Evolutionary conservation across 92 coral and sea anemone genomes (phyloP).

Genomic region (Porites divaricata): DNA sequence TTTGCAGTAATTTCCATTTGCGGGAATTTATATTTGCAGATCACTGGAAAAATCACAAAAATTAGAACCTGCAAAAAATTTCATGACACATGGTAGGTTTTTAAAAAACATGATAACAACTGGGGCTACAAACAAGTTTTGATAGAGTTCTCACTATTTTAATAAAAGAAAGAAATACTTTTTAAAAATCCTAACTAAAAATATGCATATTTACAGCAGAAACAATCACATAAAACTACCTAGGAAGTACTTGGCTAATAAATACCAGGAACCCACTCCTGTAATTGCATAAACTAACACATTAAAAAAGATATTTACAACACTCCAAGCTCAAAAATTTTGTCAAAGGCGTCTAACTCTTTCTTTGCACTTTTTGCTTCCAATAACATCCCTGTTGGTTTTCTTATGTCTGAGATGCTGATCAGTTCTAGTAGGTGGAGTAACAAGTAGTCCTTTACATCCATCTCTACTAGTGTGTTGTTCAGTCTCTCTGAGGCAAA

Average conservation of each 20-base stretch:
- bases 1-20: too few species aligned
- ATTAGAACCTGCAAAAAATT: too few species aligned
- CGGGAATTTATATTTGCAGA: too few species aligned
- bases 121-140: neutral
- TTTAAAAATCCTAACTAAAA: constrained; percentile 29
- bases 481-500: constrained; percentile 49
- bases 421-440: constrained; percentile 14
- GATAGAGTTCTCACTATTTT: neutral
- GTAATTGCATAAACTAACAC: neutral
- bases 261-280: neutral
- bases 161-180: neutral
- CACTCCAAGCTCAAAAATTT: neutral
- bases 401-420: constrained; percentile 36
- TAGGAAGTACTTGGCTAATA: neutral
- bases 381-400: constrained; percentile 41
- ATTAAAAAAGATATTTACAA: constrained; percentile 4
- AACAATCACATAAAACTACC: neutral
- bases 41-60: too few species aligned
- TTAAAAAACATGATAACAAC: neutral
- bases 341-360: constrained; percentile 60
- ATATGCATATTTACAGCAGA: constrained; percentile 19
- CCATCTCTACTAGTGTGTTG: neutral
- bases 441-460: constrained; percentile 50
- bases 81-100: too few species aligned
- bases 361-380: constrained; percentile 55